Conservation (phyloP, 2,113 vertebrate genomes). For the Sylvietta virens region DNA sequence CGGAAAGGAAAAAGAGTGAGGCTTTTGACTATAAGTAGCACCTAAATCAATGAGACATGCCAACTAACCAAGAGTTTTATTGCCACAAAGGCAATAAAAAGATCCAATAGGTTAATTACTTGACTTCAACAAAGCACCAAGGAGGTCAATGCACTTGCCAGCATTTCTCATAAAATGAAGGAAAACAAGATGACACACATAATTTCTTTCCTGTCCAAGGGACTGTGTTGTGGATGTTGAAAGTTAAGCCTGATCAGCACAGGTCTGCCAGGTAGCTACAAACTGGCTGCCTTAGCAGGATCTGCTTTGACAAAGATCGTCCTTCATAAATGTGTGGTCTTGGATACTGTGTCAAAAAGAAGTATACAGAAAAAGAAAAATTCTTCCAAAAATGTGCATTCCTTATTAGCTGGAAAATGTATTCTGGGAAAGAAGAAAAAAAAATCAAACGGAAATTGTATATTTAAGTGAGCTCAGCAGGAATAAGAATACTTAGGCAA, state of each 20-base stretch:
- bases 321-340: neutral
- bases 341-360: neutral
- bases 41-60: neutral
- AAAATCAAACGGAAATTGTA: neutral
- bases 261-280: neutral
- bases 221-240: neutral
- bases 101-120: conserved; percentile 33
- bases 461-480: conserved; percentile 45
- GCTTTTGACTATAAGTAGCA: neutral
- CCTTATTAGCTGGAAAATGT: conserved; percentile 13
- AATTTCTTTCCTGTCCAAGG: neutral
- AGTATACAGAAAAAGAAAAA: neutral
- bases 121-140: neutral
- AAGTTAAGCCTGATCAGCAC: neutral
- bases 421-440: conserved; percentile 1
- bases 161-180: neutral
- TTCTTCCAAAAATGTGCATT: neutral
- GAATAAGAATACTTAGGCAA: conserved; percentile 54
- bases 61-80: neutral
- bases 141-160: neutral
- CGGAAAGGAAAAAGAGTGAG: neutral
- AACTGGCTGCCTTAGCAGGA: neutral
- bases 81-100: conserved; percentile 31
- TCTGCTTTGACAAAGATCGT: neutral
- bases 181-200: neutral